Evolutionary conservation across 2,797 vertebrate genomes (phyloP).

Genomic region (Buphagus erythrorhynchus): DNA sequence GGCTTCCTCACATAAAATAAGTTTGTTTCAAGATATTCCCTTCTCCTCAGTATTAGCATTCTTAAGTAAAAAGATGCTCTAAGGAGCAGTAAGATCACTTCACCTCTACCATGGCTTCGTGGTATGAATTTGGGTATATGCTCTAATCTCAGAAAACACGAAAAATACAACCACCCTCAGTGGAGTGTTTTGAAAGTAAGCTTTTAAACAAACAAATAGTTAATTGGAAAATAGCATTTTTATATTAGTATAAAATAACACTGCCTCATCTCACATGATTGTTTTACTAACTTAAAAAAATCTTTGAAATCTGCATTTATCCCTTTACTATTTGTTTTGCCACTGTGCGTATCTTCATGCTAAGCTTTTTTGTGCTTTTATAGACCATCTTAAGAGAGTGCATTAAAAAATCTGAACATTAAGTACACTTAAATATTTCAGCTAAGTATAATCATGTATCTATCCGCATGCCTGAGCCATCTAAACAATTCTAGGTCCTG

Average conservation of each 20-base stretch:
- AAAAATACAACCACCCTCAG: background rate
- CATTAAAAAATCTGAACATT: background rate
- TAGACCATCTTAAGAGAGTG: background rate
- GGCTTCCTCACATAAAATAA: background rate
- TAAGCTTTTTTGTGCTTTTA: background rate
- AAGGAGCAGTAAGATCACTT: background rate
- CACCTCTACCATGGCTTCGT: background rate
- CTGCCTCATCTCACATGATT: background rate
- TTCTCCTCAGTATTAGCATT: background rate
- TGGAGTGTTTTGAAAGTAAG: background rate
- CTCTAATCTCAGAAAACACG: background rate
- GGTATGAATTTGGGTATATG: background rate
- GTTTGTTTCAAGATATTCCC: background rate
- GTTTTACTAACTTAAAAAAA: background rate
- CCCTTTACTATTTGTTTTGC: slow-evolving; percentile 17
- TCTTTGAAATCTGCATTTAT: slow-evolving; percentile 20
- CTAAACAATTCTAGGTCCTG: background rate
- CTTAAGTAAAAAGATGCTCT: background rate
- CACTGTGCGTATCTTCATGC: background rate
- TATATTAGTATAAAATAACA: background rate
- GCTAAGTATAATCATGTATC: background rate
- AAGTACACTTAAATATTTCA: background rate
- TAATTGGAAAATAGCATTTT: background rate
- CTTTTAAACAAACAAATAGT: background rate
- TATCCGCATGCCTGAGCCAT: background rate